Base-by-base conservation (phyloP, 2,113 vertebrate genomes). In the Megaceryle maxima region DNA sequence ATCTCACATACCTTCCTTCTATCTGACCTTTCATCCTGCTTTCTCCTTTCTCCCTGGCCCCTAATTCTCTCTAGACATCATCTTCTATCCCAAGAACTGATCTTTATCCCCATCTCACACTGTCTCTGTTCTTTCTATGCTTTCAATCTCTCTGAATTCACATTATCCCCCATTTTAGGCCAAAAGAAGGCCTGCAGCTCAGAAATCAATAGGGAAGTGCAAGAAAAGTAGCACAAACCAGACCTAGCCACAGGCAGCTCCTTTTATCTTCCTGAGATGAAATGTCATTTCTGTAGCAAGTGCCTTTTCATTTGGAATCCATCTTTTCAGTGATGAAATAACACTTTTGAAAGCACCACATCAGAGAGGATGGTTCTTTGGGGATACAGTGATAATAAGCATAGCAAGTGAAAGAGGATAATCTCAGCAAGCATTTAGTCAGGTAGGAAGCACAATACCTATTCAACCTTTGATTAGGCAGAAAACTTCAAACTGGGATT, bases 131-230 rank as follows among this genome's bases (percentile, higher is more conserved):
- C 26, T 91, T 87, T 64, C 77, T 79, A 22, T 20, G 29, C n/a
- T 50, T 84, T 26, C 57, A 64, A 85, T 44, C 62, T 78, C 72
- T 82, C 51, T 91, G 87, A 94, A 95, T 94, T 94, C 91, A 73
- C 62, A 81, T 94, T 96, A 87, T 82, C 39, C 12, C 67, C 50
- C 50, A 26, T 92, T 94, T 92, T 73, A 95, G 66, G 41, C 48
- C 59, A 91, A 82, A 20, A 29, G n/a, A 93, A 92, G 57, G 78
- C 81, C 74, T 91, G 59, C 91, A 95, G 91, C 83, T 92, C 57
- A 96, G 89, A 94, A 95, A 96, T 97, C 96, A 94, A 95, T 96
- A 95, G 91, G 95, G 92, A 96, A 96, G 94, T 96, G 88, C 86
- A 94, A 94, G 87, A 92, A 95, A 93, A 92, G 83, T 85, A 95